phyloP scores from a whole-genome alignment of 1,140 invertebrate species.

The Pseudobourletiella spinata region DNA sequence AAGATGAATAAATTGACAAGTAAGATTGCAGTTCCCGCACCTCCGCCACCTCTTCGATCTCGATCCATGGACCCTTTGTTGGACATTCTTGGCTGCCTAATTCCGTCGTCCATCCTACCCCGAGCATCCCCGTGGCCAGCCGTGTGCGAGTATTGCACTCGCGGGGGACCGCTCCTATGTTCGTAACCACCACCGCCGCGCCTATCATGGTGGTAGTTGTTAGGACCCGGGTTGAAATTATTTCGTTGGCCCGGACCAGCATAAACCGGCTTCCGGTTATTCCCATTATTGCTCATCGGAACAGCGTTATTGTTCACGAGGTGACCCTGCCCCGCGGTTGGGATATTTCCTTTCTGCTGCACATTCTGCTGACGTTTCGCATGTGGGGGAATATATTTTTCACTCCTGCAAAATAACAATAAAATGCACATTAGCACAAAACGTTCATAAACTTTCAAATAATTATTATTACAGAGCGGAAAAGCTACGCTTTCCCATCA shows the following conservation, averaged over 20 bases:
- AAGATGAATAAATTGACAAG: too few species aligned
- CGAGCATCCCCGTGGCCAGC: conserved; percentile 6
- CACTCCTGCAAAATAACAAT: conserved; percentile 38
- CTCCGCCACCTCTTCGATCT: conserved; percentile 7
- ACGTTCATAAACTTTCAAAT: neutral
- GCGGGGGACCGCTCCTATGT: conserved; percentile 7
- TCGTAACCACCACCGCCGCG: conserved; percentile 6
- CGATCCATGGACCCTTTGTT: conserved; percentile 20
- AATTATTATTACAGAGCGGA: too few species aligned
- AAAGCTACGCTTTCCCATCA: too few species aligned
- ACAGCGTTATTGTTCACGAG: conserved; percentile 25
- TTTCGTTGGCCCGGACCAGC: conserved; percentile 18
- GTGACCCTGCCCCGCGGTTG: conserved; percentile 9
- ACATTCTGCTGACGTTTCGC: conserved; percentile 50
- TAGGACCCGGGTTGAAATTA: too few species aligned
- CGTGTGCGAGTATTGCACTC: conserved; percentile 11
- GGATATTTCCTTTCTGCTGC: conserved; percentile 29
- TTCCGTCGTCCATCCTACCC: conserved; percentile 14
- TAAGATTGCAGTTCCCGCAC: conserved; percentile 19
- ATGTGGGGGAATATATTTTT: conserved; percentile 67
- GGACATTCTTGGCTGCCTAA: too few species aligned
- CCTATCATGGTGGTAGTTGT: conserved; percentile 21
- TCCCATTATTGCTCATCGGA: conserved; percentile 22
- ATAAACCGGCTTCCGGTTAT: conserved; percentile 21
- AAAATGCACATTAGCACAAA: neutral